Base-by-base conservation (phyloP, 2,888 invertebrate genomes). In the Rhodophaea formosa region DNA sequence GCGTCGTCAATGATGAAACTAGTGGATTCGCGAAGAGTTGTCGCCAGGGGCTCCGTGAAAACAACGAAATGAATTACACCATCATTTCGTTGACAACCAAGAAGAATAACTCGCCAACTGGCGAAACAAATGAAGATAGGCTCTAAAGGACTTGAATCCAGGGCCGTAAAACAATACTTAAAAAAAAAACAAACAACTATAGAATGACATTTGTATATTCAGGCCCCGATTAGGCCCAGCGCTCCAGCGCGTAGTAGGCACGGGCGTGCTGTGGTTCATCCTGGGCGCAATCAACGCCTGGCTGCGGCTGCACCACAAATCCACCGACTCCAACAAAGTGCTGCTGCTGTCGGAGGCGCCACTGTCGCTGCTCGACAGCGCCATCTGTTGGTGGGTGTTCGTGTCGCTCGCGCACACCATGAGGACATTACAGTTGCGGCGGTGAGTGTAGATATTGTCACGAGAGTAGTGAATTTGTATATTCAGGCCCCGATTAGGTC, bases 351-450 rank as follows among this genome's bases (percentile, higher is more conserved):
- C 97, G 0, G 95, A 95, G 63, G 95, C 98, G 63, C 98, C 98
- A 14, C 91, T 98, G 59, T 97, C 97, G 29, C 93, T 98, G 42
- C 87, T 97, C 30, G 97, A 97, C 86, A 93, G 95, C 76, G 94
- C 96, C 77, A 96, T 98, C 75, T 98, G 97, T 78, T 98, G 97
- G 97, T 98, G 98, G 97, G 97, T 97, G 70, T 96, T 96, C 78
- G 95, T 95, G 2, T 95, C 95, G 12, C 93, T 98, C 56, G 95
- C 98, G 14, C 96, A 96, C 79, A 98, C 98, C 0, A 98, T 97
- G 70, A 91, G 98, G 67, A 97, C 98, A 0, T 89, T 98, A 62
- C 93, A 97, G 69, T 90, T 99, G 59, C 91, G 98, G 71, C 93
- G 95, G 94, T 94, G 62, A 75, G 72, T 63, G 12, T 17, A 10